phyloP scores from a whole-genome alignment of 2,888 invertebrate genomes.

The Xylota segnis region DNA sequence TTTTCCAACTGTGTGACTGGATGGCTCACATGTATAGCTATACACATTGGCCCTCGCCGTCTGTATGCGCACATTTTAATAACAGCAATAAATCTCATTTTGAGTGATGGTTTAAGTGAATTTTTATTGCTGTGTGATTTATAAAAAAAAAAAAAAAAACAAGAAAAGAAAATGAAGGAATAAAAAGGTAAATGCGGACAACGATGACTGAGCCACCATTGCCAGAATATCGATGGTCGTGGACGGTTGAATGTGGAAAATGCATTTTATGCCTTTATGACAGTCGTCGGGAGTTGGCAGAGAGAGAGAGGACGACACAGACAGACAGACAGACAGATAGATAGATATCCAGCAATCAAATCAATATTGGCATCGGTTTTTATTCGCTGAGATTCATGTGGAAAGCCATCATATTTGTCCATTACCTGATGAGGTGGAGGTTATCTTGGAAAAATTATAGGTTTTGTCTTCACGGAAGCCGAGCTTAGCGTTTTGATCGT shows the following conservation, averaged over 20 bases:
- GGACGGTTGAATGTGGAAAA: slow-evolving; percentile 54
- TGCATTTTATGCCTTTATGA: slow-evolving; percentile 64
- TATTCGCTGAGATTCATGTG: slow-evolving; percentile 32
- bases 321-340: slow-evolving; percentile 39
- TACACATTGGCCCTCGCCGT: slow-evolving; percentile 34
- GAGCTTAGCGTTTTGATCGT: too few species aligned
- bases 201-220: slow-evolving; percentile 54
- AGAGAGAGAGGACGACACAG: slow-evolving; percentile 45
- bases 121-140: slow-evolving; percentile 80
- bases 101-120: slow-evolving; percentile 81
- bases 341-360: slow-evolving; percentile 58
- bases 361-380: slow-evolving; percentile 61
- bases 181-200: slow-evolving; percentile 64
- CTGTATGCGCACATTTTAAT: slow-evolving; percentile 78
- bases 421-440: not conserved
- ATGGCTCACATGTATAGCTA: slow-evolving; percentile 60
- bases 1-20: slow-evolving; percentile 51
- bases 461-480: not conserved
- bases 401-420: not conserved
- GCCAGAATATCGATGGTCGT: slow-evolving; percentile 45
- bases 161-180: slow-evolving; percentile 69
- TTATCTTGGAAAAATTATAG: not conserved
- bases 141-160: slow-evolving; percentile 65
- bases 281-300: slow-evolving; percentile 37
- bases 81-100: slow-evolving; percentile 82